Percentiles rank a stretch among this genome's conserved stretches.
phyloP scores from a whole-genome alignment of 2,797 vertebrate genomes.

The Morus bassanus region DNA sequence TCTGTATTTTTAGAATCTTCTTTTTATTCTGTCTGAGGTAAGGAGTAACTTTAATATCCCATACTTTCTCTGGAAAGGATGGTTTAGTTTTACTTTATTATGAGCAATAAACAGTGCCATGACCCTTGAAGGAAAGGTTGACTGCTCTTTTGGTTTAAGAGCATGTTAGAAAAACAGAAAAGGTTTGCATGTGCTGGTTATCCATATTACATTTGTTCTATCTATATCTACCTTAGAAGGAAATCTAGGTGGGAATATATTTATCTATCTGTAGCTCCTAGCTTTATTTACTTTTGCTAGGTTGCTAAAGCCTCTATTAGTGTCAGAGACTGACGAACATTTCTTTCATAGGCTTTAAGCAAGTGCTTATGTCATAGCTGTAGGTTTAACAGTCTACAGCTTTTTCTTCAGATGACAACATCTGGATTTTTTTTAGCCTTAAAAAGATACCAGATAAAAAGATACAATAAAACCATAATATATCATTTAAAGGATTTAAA shows the following conservation, averaged over 20 bases:
- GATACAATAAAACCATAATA: not conserved
- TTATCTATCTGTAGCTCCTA: not conserved
- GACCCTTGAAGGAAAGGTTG: not conserved
- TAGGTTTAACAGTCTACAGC: not conserved
- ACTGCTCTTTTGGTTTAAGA: not conserved
- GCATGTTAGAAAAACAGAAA: not conserved
- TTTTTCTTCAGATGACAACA: not conserved
- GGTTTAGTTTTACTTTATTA: not conserved
- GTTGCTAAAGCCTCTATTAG: not conserved
- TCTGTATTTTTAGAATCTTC: not conserved
- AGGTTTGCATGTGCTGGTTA: not conserved
- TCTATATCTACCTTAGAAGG: not conserved
- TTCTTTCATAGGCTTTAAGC: not conserved
- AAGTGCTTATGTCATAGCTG: not conserved
- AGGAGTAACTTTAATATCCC: not conserved
- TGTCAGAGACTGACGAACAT: not conserved
- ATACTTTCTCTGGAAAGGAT: not conserved
- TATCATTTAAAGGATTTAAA: not conserved
- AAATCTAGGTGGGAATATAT: not conserved
- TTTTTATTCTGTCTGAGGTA: not conserved
- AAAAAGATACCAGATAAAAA: not conserved
- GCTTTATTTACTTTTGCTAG: not conserved
- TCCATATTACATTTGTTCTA: not conserved
- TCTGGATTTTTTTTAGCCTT: not conserved
- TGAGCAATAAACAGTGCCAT: not conserved